Evolutionary conservation across 30 jellyfish, hydroid and myxozoan species (phyloP).

Genomic region (Turritopsis dohrnii): DNA sequence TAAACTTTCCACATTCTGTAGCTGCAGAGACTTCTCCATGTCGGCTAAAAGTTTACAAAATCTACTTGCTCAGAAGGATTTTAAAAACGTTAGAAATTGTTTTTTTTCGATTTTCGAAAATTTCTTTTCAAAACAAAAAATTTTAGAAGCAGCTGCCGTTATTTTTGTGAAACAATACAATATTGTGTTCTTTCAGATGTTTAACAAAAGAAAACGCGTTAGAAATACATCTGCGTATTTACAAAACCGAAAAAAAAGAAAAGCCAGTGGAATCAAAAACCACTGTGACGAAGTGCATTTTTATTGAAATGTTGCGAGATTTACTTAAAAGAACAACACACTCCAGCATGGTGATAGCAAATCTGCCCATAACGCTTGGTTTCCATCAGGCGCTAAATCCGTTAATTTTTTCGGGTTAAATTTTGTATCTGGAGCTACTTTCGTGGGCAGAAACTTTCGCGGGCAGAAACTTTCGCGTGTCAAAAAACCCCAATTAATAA

Average conservation of each 20-base stretch:
- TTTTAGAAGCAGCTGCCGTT: background rate
- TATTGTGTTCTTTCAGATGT: background rate
- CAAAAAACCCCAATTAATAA: too few species aligned
- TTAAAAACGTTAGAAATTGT: background rate
- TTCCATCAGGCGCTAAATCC: too few species aligned
- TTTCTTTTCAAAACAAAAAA: background rate
- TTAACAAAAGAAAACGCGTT: background rate
- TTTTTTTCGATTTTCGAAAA: background rate
- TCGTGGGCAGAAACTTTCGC: too few species aligned
- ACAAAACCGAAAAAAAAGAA: background rate
- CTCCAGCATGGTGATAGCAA: too few species aligned
- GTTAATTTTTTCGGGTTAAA: too few species aligned
- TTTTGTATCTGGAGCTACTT: too few species aligned
- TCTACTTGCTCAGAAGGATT: background rate
- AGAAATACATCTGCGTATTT: background rate
- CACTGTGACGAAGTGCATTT: too few species aligned
- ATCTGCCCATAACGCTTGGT: too few species aligned
- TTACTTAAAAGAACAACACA: too few species aligned
- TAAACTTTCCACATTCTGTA: conserved; percentile 84
- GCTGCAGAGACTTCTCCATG: conserved; percentile 75
- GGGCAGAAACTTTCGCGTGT: too few species aligned
- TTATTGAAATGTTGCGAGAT: too few species aligned
- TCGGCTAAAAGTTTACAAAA: background rate
- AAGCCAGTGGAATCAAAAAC: too few species aligned
- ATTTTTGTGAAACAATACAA: background rate